A percentile compares a stretch with the other conserved stretches of the same genome.
These are phyloP conservation scores for Agrypnia vestita DNA, from an alignment of 1,140 invertebrate genomes.

Conservation along the genomic window DNA sequence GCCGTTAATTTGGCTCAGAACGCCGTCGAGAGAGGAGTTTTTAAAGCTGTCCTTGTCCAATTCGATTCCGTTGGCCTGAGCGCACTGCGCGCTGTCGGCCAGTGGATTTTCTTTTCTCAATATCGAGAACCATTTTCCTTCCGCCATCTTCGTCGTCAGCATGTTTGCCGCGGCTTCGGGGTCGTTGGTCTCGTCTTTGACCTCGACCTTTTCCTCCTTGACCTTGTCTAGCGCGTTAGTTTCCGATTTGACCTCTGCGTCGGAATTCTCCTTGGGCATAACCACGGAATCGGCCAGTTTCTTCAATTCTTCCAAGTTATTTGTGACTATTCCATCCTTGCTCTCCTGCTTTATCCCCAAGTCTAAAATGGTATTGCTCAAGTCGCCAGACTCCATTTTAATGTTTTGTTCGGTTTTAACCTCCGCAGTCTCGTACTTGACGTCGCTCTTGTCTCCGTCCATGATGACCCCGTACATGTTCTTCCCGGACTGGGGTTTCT, in stretches of 20 bases:
- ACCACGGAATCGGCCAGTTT: constrained; percentile 75
- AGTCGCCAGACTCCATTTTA: not conserved
- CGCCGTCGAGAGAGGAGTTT: constrained; percentile 6
- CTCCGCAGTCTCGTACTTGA: constrained; percentile 8
- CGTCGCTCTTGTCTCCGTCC: constrained; percentile 28
- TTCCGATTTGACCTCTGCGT: constrained; percentile 62
- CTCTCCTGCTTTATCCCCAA: constrained; percentile 62
- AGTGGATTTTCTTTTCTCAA: constrained; percentile 70
- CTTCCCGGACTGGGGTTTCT: constrained; percentile 66
- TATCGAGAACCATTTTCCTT: constrained; percentile 76
- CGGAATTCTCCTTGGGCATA: constrained; percentile 67
- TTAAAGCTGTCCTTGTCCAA: constrained; percentile 22
- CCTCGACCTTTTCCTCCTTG: constrained; percentile 66
- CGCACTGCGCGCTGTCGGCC: constrained; percentile 40
- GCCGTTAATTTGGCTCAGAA: constrained; percentile 28
- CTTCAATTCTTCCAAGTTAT: constrained; percentile 73
- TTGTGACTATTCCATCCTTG: constrained; percentile 66
- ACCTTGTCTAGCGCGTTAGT: constrained; percentile 70
- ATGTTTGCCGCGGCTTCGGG: constrained; percentile 64
- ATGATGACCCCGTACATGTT: not conserved
- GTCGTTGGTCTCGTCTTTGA: constrained; percentile 71
- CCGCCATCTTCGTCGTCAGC: constrained; percentile 67
- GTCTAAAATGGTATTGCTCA: constrained; percentile 21
- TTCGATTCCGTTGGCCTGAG: constrained; percentile 36
- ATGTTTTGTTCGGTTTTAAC: not conserved